Conservation (phyloP, 1,140 invertebrate species). For the Augochlora pura region DNA sequence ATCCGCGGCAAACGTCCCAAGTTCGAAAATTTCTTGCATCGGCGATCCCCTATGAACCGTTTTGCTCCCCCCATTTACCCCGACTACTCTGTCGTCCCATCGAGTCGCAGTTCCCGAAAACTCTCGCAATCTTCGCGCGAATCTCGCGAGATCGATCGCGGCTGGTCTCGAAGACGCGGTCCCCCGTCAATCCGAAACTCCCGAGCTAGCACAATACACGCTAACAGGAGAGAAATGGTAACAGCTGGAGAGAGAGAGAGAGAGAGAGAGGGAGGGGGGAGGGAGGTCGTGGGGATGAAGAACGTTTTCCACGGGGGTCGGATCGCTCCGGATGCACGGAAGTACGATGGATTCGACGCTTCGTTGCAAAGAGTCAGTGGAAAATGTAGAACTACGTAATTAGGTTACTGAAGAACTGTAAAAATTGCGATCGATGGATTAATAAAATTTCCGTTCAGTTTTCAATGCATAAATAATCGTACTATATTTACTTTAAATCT, state of each 20-base stretch:
- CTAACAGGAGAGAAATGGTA: background rate
- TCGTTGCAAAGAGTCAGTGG: too few relatives aligned
- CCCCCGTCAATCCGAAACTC: conserved; percentile 15
- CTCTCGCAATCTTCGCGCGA: conserved; percentile 27
- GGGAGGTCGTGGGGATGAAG: background rate
- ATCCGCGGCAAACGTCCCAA: background rate
- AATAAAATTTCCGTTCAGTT: too few relatives aligned
- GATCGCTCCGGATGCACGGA: too few relatives aligned
- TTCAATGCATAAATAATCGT: too few relatives aligned
- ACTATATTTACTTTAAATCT: too few relatives aligned
- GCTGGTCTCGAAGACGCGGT: conserved; percentile 1
- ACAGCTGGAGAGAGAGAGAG: too few relatives aligned
- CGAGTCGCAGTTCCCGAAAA: background rate
- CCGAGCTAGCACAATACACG: conserved; percentile 5
- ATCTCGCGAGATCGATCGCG: conserved; percentile 13
- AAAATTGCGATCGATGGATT: too few relatives aligned
- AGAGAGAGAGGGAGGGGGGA: too few relatives aligned
- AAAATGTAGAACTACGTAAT: too few relatives aligned
- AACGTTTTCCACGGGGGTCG: background rate
- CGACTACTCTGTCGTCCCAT: background rate
- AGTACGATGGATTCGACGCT: too few relatives aligned
- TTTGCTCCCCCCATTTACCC: too few relatives aligned
- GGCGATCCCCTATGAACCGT: background rate
- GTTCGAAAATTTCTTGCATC: background rate
- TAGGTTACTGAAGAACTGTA: too few relatives aligned